Evolutionary conservation across 2,797 vertebrate species (phyloP).

Genomic region (Helarctos malayanus): DNA sequence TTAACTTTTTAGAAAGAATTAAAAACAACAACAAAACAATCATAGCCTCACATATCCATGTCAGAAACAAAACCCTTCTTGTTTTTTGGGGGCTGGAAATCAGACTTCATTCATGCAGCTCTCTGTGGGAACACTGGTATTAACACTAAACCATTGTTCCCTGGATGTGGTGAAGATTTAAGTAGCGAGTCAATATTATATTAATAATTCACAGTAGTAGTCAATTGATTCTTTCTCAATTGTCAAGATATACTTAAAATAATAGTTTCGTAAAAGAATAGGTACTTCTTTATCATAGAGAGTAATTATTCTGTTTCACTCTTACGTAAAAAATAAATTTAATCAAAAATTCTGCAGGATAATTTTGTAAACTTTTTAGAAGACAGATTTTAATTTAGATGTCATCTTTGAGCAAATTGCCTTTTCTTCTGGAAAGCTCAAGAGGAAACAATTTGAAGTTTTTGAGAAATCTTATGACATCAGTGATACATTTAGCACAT

Average conservation of each 20-base stretch:
- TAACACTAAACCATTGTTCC: neutral
- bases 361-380: neutral
- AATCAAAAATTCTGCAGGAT: neutral
- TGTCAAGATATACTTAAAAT: conserved; percentile 45
- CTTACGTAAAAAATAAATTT: conserved; percentile 52
- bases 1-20: conserved; percentile 41
- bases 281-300: neutral
- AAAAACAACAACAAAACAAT: neutral
- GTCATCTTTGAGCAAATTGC: conserved; percentile 36
- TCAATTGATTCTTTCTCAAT: neutral
- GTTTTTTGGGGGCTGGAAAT: neutral
- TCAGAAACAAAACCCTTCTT: neutral
- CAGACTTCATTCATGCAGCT: neutral
- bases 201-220: neutral
- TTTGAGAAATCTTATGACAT: neutral
- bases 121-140: neutral
- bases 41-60: neutral
- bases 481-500: neutral
- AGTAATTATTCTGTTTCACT: conserved; percentile 23
- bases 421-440: conserved; percentile 2
- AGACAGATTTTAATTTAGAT: conserved; percentile 31
- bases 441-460: neutral
- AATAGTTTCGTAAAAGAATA: conserved; percentile 9
- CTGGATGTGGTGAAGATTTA: neutral
- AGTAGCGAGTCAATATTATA: neutral